Conservation (phyloP, 2,113 vertebrate species). For the Tylochromis polylepis region DNA sequence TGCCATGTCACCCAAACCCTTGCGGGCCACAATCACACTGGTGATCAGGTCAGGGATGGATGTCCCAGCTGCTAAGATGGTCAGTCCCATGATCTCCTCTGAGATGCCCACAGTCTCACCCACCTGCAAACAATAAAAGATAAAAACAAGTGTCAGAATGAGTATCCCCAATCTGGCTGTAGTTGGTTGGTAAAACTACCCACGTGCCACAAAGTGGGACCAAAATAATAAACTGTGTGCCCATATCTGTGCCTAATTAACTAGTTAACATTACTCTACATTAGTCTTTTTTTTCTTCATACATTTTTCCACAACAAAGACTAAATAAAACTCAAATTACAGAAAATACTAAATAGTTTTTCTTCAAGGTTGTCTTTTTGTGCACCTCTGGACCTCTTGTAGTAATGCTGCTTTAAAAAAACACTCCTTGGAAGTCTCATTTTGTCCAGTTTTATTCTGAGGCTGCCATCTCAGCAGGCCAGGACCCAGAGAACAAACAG, state of each 20-base stretch:
- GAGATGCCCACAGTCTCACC: constrained; percentile 74
- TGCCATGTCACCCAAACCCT: constrained; percentile 76
- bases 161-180: not conserved
- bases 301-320: rapidly evolving
- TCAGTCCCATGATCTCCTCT: constrained; percentile 76
- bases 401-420: not conserved
- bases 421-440: not conserved
- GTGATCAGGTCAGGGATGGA: constrained; percentile 77
- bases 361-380: not conserved
- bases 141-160: not conserved
- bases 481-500: not conserved
- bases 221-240: not conserved
- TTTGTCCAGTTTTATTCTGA: not conserved
- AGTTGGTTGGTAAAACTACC: not conserved
- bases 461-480: not conserved
- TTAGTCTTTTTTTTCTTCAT: not conserved
- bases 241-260: not conserved
- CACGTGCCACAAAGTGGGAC: not conserved
- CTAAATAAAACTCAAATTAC: not conserved
- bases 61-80: constrained; percentile 74
- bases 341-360: not conserved
- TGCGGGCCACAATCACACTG: constrained; percentile 75
- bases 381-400: not conserved
- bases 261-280: not conserved
- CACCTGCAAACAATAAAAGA: constrained; percentile 39